Base-by-base conservation (phyloP, 2,113 vertebrate genomes). In the Channa argus region DNA sequence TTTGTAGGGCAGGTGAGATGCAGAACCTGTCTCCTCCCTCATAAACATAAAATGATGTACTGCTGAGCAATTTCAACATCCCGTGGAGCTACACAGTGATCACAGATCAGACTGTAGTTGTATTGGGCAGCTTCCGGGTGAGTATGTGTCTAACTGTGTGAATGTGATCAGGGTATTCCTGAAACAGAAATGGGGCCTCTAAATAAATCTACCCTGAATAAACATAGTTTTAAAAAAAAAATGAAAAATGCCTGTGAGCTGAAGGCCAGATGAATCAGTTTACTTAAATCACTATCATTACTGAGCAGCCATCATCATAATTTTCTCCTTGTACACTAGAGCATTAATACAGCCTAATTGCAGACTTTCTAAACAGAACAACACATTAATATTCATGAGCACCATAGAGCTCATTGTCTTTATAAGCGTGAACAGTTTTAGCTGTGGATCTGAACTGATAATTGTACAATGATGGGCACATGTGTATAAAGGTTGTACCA, bases 281-380 rank as follows among this genome's bases (percentile, higher is more conserved):
- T 77, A 89, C 88, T 83, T 72, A 83, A 90, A 89, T 91, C 79
- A 80, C 84, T 82, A 80, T 88, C 74, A 91, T 89, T 80, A 84
- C 63, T 8, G 66, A 77, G 65, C 72, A 64, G 79, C 79, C 75
- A 82, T 89, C 83, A 74, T 82, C 79, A 86, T 86, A 71, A 66
- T 81, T 88, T 81, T 83, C 80, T 79, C 69, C 33, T 63, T 46
- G 68, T 68, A 75, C 71, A 53, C 79, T 77, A 39, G 54, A 80
- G 66, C 53, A 46, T 84, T 88, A 80, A 87, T 79, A 68, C 79
- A 50, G 70, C 66, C 79, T 88, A 87, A 91, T 89, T 88, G 82
- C 33, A 15, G 75, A 67, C 63, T 90, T 80, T 86, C 74, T 55
- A 80, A 88, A 76, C 73, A 79, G 63, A 59, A 38, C 56, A 33